Evolutionary conservation across 2,113 vertebrate species (phyloP), one percentile per base, ranked within the genome.

Genomic region (Sakesphorus luctuosus): DNA sequence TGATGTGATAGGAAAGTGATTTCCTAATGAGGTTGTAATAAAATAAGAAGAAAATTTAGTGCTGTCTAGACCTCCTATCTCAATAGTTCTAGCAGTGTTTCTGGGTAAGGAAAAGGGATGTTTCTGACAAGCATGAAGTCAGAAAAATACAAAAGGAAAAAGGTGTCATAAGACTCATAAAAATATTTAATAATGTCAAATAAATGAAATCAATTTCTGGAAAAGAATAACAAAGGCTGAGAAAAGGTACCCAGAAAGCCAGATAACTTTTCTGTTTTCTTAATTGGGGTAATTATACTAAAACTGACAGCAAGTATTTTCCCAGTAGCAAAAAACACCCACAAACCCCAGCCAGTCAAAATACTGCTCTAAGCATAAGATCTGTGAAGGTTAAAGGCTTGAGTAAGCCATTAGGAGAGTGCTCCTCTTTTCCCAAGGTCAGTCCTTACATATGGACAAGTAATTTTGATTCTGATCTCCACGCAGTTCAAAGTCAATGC

Each of bases 391-490:
- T 90, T 61, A 87, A 90, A 93, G 65, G 28, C 88, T 94, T 65
- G 52, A 94, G 31, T 72, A 36, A 93, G 56, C 40, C 49, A 56
- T 55, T 44, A 72, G 61, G 53, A 93, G 62, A 87, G 36, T 61
- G 44, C 28, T 74, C 2, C 53, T 89, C 43, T 33, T 73, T 74
- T 94, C 63, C 49, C 92, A 94, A 88, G 83, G 92, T 96, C 83
- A 86, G 23, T 53, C 23, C 68, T 90, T 61, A 81, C 75, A 81
- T 19, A 17, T 49, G 46, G 76, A 75, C 72, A 75, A 74, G 79
- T 75, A 71, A 95, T 95, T 95, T 91, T 83, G 82, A 90, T 95
- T 94, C 91, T 76, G 33, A 46, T 87, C 81, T 83, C 36, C 58
- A 88, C 79, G 49, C 58, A 46, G 63, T 90, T 87, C 93, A 89